Conservation (phyloP, 2,797 vertebrate species). For the Tenualosa thibaudeaui region DNA sequence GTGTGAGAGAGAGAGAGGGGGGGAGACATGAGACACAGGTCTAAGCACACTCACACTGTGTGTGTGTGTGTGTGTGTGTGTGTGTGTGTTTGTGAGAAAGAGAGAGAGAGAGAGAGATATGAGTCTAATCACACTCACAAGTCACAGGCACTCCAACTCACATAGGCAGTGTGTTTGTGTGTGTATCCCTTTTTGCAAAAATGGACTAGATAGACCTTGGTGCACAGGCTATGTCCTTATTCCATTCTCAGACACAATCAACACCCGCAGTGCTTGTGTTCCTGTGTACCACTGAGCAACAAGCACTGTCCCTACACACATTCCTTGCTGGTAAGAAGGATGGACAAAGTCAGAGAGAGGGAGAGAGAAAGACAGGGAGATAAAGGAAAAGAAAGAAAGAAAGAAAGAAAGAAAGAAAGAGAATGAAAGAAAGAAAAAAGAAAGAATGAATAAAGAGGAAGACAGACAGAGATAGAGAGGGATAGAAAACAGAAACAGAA, state of each 20-base stretch:
- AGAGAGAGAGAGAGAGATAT: no score
- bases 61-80: no score
- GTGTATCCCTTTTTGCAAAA: no score
- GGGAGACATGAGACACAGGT: no score
- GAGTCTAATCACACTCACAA: not conserved
- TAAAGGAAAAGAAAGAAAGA: not conserved
- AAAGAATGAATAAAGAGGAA: not conserved
- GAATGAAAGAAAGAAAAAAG: not conserved
- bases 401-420: not conserved
- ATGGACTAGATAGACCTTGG: no score
- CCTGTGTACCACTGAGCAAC: not conserved
- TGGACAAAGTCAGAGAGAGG: not conserved
- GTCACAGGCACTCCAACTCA: not conserved
- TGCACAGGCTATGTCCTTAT: not conserved
- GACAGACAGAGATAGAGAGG: not conserved
- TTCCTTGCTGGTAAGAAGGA: not conserved
- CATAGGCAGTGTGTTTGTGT: no score
- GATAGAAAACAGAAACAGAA: constrained; percentile 6
- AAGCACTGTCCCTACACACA: not conserved
- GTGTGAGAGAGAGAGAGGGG: no score
- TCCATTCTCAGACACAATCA: not conserved
- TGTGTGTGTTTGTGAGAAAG: no score
- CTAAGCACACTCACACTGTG: not conserved
- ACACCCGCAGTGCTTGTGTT: not conserved
- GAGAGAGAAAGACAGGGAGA: not conserved